Conservation (phyloP, 2,888 invertebrate species). For the Eupithecia insigniata region DNA sequence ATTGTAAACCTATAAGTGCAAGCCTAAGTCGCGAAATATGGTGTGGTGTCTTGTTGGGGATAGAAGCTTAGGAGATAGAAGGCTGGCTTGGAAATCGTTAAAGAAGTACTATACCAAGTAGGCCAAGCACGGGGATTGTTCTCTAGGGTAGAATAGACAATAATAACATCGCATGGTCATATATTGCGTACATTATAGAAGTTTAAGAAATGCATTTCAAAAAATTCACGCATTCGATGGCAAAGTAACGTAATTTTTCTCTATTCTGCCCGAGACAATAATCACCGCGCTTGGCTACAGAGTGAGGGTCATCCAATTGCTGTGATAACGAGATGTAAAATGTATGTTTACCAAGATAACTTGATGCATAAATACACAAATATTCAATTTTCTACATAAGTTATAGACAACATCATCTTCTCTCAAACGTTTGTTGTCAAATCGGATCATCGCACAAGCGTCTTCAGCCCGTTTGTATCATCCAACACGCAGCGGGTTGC, state of each 20-base stretch:
- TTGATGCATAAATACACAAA: background rate
- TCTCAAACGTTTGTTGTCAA: conserved; percentile 32
- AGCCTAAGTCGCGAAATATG: background rate
- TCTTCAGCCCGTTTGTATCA: conserved; percentile 30
- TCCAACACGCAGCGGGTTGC: conserved; percentile 28
- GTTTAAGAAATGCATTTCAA: too few relatives aligned
- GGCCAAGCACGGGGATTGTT: too few relatives aligned
- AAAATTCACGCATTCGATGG: too few relatives aligned
- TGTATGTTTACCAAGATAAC: background rate
- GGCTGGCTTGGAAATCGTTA: background rate
- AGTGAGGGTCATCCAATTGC: background rate
- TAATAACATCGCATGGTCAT: too few relatives aligned
- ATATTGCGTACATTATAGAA: too few relatives aligned
- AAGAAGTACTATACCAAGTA: background rate
- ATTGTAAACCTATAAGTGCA: background rate
- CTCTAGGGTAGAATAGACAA: too few relatives aligned
- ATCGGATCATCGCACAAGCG: conserved; percentile 33
- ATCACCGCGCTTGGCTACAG: too few relatives aligned
- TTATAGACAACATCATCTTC: conserved; percentile 16
- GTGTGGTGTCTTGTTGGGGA: background rate
- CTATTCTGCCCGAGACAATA: too few relatives aligned
- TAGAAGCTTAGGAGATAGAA: background rate
- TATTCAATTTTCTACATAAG: background rate
- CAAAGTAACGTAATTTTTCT: too few relatives aligned
- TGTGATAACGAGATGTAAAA: background rate